phyloP scores from a whole-genome alignment of 2,888 invertebrate species.

The Hirtodrosophila trivittata region DNA sequence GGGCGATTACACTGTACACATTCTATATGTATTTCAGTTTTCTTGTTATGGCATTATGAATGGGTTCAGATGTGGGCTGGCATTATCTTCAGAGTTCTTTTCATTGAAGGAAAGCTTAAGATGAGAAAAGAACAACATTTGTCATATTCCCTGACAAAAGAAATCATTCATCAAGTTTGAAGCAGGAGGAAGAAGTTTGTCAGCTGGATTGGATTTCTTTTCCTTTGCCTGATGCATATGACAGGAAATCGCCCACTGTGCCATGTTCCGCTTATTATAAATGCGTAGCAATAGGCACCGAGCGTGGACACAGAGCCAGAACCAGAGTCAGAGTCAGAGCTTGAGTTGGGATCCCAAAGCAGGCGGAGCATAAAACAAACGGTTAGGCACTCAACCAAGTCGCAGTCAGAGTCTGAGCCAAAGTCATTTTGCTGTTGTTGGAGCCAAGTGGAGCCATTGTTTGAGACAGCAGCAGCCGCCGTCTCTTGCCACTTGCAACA shows the following conservation, averaged over 20 bases:
- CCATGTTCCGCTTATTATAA: slow-evolving; percentile 70
- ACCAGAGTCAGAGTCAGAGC: slow-evolving; percentile 16
- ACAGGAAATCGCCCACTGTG: slow-evolving; percentile 66
- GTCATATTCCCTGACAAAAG: too few relatives aligned
- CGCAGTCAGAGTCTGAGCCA: slow-evolving; percentile 35
- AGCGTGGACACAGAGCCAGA: slow-evolving; percentile 39
- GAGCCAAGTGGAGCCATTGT: slow-evolving; percentile 62
- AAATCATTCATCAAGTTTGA: too few relatives aligned
- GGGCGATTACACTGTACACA: too few relatives aligned
- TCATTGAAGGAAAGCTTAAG: too few relatives aligned
- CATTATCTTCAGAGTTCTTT: too few relatives aligned
- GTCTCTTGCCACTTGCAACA: slow-evolving; percentile 63
- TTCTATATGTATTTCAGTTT: too few relatives aligned
- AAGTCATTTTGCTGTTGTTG: slow-evolving; percentile 32
- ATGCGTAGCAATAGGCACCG: slow-evolving; percentile 64
- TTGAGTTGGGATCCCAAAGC: slow-evolving; percentile 44
- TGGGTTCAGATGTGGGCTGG: too few relatives aligned
- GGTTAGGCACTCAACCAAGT: slow-evolving; percentile 76
- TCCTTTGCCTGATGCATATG: slow-evolving; percentile 12
- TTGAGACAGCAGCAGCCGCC: slow-evolving; percentile 44
- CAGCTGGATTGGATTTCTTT: neutral
- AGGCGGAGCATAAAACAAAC: slow-evolving; percentile 77
- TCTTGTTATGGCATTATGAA: too few relatives aligned
- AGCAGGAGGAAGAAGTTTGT: too few relatives aligned
- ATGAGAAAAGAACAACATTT: neutral